Conservation (phyloP, 2,797 vertebrate species). For the Ciconia nigra region DNA sequence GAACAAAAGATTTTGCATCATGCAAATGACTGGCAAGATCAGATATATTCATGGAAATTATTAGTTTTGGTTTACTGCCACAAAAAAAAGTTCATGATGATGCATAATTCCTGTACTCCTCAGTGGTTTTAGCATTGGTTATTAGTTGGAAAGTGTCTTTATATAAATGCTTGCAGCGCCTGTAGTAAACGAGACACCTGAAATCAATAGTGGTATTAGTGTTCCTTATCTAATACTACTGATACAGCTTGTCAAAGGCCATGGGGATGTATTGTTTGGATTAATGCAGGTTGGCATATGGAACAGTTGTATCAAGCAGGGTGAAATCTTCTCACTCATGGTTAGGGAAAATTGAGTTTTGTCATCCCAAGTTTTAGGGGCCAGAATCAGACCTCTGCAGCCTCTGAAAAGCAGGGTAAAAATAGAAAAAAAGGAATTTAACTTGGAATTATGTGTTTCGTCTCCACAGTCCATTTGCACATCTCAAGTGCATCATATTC, state of each 20-base stretch:
- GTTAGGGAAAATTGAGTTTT: background rate
- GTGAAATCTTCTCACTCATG: background rate
- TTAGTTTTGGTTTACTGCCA: background rate
- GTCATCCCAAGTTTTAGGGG: background rate
- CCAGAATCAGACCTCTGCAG: background rate
- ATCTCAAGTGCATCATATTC: background rate
- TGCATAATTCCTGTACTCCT: background rate
- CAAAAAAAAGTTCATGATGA: background rate
- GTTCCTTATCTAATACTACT: background rate
- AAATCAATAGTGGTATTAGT: background rate
- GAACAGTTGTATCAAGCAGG: background rate
- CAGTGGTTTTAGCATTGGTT: background rate
- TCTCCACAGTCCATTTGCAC: background rate
- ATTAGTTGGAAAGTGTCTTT: background rate
- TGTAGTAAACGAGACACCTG: background rate
- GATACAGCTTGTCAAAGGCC: background rate
- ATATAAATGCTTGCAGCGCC: background rate
- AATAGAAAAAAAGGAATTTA: background rate
- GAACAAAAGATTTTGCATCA: background rate
- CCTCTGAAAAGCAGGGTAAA: background rate
- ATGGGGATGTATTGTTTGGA: background rate
- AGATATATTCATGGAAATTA: background rate
- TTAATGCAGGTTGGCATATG: background rate
- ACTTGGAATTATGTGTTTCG: background rate
- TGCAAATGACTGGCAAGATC: background rate